phyloP scores from a whole-genome alignment of 1,140 invertebrate genomes.

The Solen grandis region DNA sequence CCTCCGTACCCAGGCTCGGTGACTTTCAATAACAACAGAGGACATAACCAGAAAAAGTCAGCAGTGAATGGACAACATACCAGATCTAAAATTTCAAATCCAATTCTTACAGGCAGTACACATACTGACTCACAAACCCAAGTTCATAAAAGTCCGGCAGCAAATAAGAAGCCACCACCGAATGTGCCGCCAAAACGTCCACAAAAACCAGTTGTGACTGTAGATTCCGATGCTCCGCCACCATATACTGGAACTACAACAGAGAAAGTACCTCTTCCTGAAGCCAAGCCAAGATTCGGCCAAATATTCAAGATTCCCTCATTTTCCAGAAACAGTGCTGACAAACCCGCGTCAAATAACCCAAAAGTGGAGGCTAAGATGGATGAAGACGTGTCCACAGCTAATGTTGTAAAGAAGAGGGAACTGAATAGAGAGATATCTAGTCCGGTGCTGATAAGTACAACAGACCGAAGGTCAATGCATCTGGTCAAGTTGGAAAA shows the following conservation, averaged over 20 bases:
- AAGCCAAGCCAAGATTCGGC: conserved; percentile 37
- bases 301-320: conserved; percentile 46
- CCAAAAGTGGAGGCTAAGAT: not conserved
- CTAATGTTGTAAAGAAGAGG: conserved; percentile 43
- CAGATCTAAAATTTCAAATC: conserved; percentile 29
- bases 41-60: too few relatives aligned
- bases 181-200: not conserved
- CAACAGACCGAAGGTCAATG: conserved; percentile 52
- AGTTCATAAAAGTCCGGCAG: conserved; percentile 27
- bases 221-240: too few relatives aligned
- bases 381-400: conserved; percentile 1
- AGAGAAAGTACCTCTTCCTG: too few relatives aligned
- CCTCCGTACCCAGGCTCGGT: not conserved
- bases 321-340: conserved; percentile 23
- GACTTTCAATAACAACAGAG: not conserved
- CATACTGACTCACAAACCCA: conserved; percentile 32
- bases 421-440: conserved; percentile 52
- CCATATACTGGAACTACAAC: too few relatives aligned
- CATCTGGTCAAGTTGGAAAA: conserved; percentile 45
- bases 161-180: conserved; percentile 16
- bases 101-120: conserved; percentile 43
- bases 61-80: too few relatives aligned
- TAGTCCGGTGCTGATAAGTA: conserved; percentile 51
- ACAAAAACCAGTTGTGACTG: not conserved
- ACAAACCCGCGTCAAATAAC: conserved; percentile 3